These are phyloP conservation scores for Cygnus atratus DNA, from an alignment of 2,113 vertebrate species.

Conservation along the genomic window DNA sequence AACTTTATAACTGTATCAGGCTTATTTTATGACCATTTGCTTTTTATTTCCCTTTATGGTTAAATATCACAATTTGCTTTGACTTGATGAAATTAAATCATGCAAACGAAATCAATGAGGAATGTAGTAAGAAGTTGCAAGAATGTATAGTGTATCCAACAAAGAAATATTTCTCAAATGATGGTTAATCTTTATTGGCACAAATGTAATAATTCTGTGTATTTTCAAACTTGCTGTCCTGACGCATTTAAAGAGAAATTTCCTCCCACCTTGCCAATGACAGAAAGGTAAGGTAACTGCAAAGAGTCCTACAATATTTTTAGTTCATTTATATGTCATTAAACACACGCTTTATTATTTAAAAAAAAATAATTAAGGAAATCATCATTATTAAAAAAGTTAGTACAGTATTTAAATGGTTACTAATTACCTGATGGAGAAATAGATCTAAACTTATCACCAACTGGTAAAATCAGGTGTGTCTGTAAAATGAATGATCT, in stretches of 20 bases:
- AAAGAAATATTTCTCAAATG: conserved; percentile 10
- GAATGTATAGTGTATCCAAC: not conserved
- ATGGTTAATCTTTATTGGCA: not conserved
- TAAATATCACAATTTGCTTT: conserved; percentile 9
- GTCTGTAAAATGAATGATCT: not conserved
- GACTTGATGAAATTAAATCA: not conserved
- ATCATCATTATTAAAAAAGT: not conserved
- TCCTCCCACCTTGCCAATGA: not conserved
- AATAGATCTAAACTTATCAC: not conserved
- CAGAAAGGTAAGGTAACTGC: not conserved
- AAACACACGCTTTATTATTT: not conserved
- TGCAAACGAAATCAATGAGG: not conserved
- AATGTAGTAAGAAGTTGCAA: not conserved
- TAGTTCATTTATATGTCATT: not conserved
- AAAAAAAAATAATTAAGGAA: not conserved
- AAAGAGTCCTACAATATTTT: not conserved
- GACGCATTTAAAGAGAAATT: not conserved
- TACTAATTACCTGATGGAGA: not conserved
- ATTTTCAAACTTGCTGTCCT: not conserved
- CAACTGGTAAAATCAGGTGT: not conserved
- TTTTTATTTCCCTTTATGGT: conserved; percentile 6
- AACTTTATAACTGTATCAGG: not conserved
- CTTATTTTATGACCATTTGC: not conserved
- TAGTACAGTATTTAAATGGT: not conserved
- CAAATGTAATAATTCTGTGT: not conserved